These are phyloP conservation scores for Rhopilema esculentum DNA, from an alignment of 30 jellyfish, hydroid and myxozoan species.

Conservation along the genomic window DNA sequence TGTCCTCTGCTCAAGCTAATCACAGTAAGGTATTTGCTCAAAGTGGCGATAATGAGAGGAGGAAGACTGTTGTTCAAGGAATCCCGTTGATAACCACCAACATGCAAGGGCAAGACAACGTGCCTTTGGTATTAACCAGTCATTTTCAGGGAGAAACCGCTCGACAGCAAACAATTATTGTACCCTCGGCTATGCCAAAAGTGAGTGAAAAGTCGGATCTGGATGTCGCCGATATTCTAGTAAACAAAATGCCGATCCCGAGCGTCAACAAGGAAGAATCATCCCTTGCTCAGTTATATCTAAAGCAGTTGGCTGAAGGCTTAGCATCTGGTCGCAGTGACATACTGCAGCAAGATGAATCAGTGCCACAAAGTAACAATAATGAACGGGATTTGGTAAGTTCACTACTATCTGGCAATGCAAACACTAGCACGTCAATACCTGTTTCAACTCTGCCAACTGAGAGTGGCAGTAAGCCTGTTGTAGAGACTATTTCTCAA, in stretches of 20 bases:
- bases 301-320: conserved; percentile 81
- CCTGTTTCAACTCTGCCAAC: conserved; percentile 30
- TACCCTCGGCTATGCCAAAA: conserved; percentile 57
- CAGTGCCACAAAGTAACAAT: conserved; percentile 3
- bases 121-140: conserved; percentile 74
- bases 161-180: conserved; percentile 50
- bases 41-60: conserved; percentile 36
- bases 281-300: conserved; percentile 78
- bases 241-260: conserved; percentile 97
- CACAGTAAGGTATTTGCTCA: conserved; percentile 23
- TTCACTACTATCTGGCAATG: conserved; percentile 34
- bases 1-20: conserved; percentile 53
- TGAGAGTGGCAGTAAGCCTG: conserved; percentile 52
- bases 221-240: conserved; percentile 96
- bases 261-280: conserved; percentile 86
- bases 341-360: conserved; percentile 38
- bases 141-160: conserved; percentile 43
- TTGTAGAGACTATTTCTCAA: conserved; percentile 71
- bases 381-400: conserved; percentile 29
- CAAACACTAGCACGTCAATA: conserved; percentile 11
- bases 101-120: conserved; percentile 31
- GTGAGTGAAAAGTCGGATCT: conserved; percentile 89
- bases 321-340: conserved; percentile 61
- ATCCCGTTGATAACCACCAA: conserved; percentile 33
- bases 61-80: conserved; percentile 63